These are phyloP conservation scores for Slavum lentiscoides DNA, from an alignment of 2,888 invertebrate genomes.

Conservation along the genomic window DNA sequence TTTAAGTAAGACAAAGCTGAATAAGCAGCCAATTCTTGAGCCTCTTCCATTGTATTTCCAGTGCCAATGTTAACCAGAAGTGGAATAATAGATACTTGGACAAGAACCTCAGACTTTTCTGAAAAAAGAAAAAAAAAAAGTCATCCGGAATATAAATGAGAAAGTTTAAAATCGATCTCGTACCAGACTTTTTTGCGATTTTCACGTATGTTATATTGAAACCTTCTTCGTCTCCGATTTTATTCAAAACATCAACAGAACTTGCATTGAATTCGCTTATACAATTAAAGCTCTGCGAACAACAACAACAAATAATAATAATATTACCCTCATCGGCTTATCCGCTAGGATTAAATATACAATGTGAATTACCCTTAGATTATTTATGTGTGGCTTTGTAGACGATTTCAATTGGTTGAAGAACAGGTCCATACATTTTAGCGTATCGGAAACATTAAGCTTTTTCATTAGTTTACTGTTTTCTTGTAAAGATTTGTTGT, in stretches of 20 bases:
- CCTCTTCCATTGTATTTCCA: conserved; percentile 77
- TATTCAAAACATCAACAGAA: background rate
- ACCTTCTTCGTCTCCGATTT: conserved; percentile 19
- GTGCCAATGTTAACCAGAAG: conserved; percentile 91
- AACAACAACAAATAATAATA: background rate
- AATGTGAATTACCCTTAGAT: background rate
- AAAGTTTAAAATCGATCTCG: background rate
- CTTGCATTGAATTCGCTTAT: background rate
- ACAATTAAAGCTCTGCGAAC: background rate
- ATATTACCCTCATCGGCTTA: background rate
- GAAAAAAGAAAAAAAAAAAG: conserved; percentile 15
- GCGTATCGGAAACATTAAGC: background rate
- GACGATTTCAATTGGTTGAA: conserved; percentile 7
- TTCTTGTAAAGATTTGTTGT: background rate
- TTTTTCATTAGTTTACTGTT: background rate
- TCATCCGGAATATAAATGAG: background rate
- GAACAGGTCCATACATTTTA: background rate
- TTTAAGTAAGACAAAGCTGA: conserved; percentile 15
- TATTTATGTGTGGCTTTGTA: background rate
- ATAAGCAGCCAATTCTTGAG: conserved; percentile 76
- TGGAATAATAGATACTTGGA: conserved; percentile 87
- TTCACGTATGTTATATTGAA: background rate
- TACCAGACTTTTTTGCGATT: background rate
- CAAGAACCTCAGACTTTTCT: conserved; percentile 61
- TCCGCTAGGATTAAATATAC: background rate